Base-by-base conservation (phyloP, 2,888 invertebrate genomes). In the Dryadula phaetusa region DNA sequence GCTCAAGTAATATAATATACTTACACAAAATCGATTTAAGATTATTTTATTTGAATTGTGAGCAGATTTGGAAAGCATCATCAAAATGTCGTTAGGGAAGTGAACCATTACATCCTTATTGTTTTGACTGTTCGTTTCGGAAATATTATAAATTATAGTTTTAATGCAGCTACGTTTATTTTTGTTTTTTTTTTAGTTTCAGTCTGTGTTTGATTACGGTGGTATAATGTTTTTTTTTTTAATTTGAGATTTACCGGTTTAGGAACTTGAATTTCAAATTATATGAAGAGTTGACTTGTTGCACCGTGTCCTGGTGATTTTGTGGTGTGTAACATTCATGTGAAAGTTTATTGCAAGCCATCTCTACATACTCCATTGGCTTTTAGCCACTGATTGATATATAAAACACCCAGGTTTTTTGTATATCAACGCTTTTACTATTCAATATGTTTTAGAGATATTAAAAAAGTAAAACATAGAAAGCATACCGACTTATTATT, bases 51-150 rank as follows among this genome's bases (percentile, higher is more conserved):
- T 58, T 18, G 14, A 58, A 40, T 58, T 28, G 58, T 40, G 20
- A 22, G 18, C 58, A 58, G 63, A 63, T 65, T 60, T 58, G 40
- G 58, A 37, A 28, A 56, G 47, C 44, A 47, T 67, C 68, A 70
- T 70, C 69, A 70, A 70, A 70, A 70, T 56, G 47, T 70, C 70
- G 63, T 70, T 70, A 70, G 47, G 70, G 60, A 68, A 68, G 62
- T 66, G 37, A 64, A 18, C 64, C 52, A 69, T 69, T 69, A 69
- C 54, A 46, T 46, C 44, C 37, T 56, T 62, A 63, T 69, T 66
- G 53, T 69, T 68, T 64, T 42, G 37, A 34, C 22, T 54, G 46
- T 65, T 53, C 18, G 42, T 58, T 60, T 44, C 49, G 34, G 42
- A 34, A 65, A 60, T 62, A 52, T 52, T 66, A 32, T 22, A 63